Base-by-base conservation (phyloP, 2,888 invertebrate species). In the Acleris sparsana region DNA sequence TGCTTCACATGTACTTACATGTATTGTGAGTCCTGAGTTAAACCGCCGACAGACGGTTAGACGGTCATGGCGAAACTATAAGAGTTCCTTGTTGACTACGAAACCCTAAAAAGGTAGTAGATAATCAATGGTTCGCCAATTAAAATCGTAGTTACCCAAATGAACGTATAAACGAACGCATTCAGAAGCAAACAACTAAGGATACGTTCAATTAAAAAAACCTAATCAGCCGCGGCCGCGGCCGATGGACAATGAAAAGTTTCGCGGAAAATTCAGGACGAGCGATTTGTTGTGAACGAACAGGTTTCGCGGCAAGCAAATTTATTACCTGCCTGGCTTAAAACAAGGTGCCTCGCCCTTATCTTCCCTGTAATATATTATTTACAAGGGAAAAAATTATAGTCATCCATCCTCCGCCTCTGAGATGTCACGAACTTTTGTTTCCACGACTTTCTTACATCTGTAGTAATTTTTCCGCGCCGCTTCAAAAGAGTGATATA, bases 171-270 rank as follows among this genome's bases (percentile, higher is more conserved):
- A 20, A n/a, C n/a, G n/a, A n/a, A n/a, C n/a, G n/a, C n/a, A n/a
- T n/a, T 33, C 33, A 11, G 33, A 9, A 9, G 13, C 59, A 20
- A n/a, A 39, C 52, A 52, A 52, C 52, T 18, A 56, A 61, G 33
- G 57, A 57, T 61, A 57, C 52, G 52, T 62, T 33, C 22, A 22
- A 52, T 61, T 53, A 53, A 66, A 61, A 66, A 62, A 46, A 66
- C 62, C 61, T 56, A 62, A 62, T 66, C 65, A 46, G 39, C 61
- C 53, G 69, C 70, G 72, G 39, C 61, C 53, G 69, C 70, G 72
- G 72, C 67, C 74, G 73, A 73, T 72, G 77, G 83, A 82, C 83
- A 80, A 73, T 83, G 81, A 83, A 83, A 83, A 84, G 80, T 77
- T 77, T 76, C 75, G 75, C 78, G 76, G 78, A 79, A 82, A 82